Conservation (phyloP, 1,140 invertebrate genomes). For the Orius insidiosus region DNA sequence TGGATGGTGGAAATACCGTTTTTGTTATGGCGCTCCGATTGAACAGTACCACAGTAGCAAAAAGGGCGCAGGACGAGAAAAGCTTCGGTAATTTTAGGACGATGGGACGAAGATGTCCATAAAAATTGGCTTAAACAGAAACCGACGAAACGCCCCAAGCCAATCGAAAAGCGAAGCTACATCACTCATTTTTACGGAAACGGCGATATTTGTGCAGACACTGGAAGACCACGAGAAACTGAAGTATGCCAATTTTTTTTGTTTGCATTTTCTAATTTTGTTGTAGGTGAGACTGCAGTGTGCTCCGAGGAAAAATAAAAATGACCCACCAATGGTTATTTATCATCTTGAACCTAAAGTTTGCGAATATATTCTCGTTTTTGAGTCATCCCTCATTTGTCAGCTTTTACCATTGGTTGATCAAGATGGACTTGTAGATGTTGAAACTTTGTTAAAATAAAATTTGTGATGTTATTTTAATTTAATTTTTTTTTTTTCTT, state of each 20-base stretch:
- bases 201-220: slow-evolving; percentile 73
- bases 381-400: slow-evolving; percentile 80
- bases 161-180: slow-evolving; percentile 37
- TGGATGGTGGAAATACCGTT: slow-evolving; percentile 96
- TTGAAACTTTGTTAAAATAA: too few relatives aligned
- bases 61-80: slow-evolving; percentile 42
- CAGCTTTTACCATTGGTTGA: slow-evolving; percentile 59
- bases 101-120: slow-evolving; percentile 64
- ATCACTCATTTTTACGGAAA: slow-evolving; percentile 75
- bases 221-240: slow-evolving; percentile 59
- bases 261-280: slow-evolving; percentile 4
- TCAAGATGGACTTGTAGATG: slow-evolving; percentile 38
- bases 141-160: slow-evolving; percentile 60
- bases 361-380: slow-evolving; percentile 81
- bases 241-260: slow-evolving; percentile 41
- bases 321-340: slow-evolving; percentile 48
- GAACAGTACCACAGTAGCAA: slow-evolving; percentile 76
- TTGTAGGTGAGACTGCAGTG: slow-evolving; percentile 60
- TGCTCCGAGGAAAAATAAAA: slow-evolving; percentile 36
- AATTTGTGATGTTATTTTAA: too few relatives aligned
- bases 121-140: slow-evolving; percentile 66
- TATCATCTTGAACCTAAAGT: slow-evolving; percentile 77
- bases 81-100: slow-evolving; percentile 58
- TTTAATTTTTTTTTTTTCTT: too few relatives aligned
- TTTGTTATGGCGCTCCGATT: slow-evolving; percentile 81